These are phyloP conservation scores for Cryptosula pallasiana DNA, from an alignment of 2,888 invertebrate species.

Conservation along the genomic window DNA sequence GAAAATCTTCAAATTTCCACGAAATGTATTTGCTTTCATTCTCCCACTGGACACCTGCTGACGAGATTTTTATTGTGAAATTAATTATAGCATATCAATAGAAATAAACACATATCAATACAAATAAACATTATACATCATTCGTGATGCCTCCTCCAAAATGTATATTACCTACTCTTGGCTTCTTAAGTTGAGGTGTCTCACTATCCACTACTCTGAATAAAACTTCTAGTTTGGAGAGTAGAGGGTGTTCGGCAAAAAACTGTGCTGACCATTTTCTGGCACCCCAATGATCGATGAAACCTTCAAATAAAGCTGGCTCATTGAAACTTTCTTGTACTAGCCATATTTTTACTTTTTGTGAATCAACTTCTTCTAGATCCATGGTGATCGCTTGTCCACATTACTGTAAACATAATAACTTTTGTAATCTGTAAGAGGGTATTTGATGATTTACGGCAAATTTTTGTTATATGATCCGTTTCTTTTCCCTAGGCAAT, in stretches of 20 bases:
- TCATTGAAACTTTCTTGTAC: neutral
- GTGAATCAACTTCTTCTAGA: neutral
- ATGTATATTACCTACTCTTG: slow-evolving; percentile 16
- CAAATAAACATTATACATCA: no score
- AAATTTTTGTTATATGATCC: no score
- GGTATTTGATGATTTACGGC: no score
- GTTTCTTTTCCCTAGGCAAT: no score
- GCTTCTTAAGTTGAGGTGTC: slow-evolving; percentile 25
- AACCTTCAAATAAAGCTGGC: slow-evolving; percentile 1
- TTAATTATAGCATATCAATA: no score
- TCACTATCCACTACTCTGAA: slow-evolving; percentile 35
- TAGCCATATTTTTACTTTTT: neutral
- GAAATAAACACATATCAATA: no score
- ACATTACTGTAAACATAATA: neutral
- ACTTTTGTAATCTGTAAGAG: neutral
- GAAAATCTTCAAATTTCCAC: slow-evolving; percentile 65
- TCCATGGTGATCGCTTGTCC: neutral
- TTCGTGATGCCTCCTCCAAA: no score
- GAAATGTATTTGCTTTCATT: slow-evolving; percentile 61
- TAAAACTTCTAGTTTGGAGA: slow-evolving; percentile 32
- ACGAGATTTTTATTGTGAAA: no score
- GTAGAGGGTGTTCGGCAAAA: slow-evolving; percentile 30
- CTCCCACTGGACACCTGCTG: slow-evolving; percentile 66
- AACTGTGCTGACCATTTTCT: slow-evolving; percentile 35
- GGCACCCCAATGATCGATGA: slow-evolving; percentile 33